Percentiles rank a stretch among this genome's conserved stretches.
Conservation (phyloP, 2,113 vertebrate species). For the Gobiocypris rarus region DNA sequence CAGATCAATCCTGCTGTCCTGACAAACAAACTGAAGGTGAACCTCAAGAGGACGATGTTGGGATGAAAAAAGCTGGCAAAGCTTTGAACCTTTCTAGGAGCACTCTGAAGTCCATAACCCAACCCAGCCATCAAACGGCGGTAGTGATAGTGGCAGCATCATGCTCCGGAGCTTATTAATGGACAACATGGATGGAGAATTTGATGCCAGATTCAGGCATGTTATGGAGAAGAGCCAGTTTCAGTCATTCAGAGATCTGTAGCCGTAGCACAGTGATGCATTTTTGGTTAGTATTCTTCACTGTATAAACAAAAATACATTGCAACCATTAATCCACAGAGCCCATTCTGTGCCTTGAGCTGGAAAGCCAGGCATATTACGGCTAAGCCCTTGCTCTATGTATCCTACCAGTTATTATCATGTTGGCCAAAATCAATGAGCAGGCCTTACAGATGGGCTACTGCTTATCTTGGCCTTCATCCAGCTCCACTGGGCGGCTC, state of each 20-base stretch:
- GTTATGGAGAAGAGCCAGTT: neutral
- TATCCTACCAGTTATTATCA: constrained; percentile 42
- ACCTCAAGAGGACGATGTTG: neutral
- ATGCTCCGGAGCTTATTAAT: neutral
- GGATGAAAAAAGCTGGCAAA: neutral
- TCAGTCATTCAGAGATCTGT: neutral
- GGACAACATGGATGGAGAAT: neutral
- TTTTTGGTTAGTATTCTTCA: neutral
- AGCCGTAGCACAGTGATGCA: neutral
- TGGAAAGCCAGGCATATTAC: neutral
- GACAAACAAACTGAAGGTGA: neutral
- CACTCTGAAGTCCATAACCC: neutral
- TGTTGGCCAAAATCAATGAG: constrained; percentile 38
- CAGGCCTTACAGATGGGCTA: constrained; percentile 39
- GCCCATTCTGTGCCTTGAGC: neutral
- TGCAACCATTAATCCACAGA: neutral
- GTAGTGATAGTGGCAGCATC: neutral
- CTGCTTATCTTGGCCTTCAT: constrained; percentile 47
- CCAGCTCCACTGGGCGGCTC: constrained; percentile 35
- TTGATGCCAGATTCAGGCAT: neutral
- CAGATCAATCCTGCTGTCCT: neutral
- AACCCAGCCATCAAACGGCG: neutral
- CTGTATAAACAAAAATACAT: neutral
- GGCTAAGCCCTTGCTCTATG: constrained; percentile 11
- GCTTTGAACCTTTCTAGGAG: neutral